Conservation (phyloP, 2,888 invertebrate genomes). For the Neuroscelio doddi region DNA sequence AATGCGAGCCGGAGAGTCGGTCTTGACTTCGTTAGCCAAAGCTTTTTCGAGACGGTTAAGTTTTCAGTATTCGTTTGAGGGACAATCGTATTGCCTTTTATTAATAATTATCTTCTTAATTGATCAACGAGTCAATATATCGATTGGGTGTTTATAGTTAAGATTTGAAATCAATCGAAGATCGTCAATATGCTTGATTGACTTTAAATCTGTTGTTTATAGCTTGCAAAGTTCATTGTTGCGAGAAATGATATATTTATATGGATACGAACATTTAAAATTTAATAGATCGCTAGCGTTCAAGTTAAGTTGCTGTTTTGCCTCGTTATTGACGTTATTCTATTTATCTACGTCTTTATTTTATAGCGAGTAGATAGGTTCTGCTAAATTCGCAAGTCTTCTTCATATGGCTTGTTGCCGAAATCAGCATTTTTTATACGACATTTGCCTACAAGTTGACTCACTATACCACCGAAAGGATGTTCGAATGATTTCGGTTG, state of each 20-base stretch:
- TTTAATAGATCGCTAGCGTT: slow-evolving; percentile 23
- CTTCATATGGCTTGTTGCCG: slow-evolving; percentile 29
- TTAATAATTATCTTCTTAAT: slow-evolving; percentile 10
- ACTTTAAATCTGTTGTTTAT: too few relatives aligned
- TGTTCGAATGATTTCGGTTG: slow-evolving; percentile 38
- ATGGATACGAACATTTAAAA: not conserved
- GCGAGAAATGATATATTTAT: slow-evolving; percentile 6
- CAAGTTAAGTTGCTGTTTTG: slow-evolving; percentile 21
- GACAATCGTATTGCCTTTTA: slow-evolving; percentile 17
- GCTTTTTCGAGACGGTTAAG: slow-evolving; percentile 16
- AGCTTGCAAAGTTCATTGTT: not conserved
- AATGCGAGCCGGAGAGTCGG: slow-evolving; percentile 49
- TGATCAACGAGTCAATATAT: too few relatives aligned
- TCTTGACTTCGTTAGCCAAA: slow-evolving; percentile 10
- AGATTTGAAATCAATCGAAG: not conserved
- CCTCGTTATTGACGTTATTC: slow-evolving; percentile 25
- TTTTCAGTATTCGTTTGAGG: slow-evolving; percentile 12
- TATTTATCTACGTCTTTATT: not conserved
- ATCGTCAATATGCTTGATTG: too few relatives aligned
- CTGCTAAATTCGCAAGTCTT: slow-evolving; percentile 19
- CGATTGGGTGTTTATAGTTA: not conserved
- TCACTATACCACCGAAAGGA: slow-evolving; percentile 32
- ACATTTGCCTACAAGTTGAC: slow-evolving; percentile 27
- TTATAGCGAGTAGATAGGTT: not conserved
- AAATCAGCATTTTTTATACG: slow-evolving; percentile 40